Base-by-base conservation (phyloP, 2,888 invertebrate genomes). In the Andrena marginata region DNA sequence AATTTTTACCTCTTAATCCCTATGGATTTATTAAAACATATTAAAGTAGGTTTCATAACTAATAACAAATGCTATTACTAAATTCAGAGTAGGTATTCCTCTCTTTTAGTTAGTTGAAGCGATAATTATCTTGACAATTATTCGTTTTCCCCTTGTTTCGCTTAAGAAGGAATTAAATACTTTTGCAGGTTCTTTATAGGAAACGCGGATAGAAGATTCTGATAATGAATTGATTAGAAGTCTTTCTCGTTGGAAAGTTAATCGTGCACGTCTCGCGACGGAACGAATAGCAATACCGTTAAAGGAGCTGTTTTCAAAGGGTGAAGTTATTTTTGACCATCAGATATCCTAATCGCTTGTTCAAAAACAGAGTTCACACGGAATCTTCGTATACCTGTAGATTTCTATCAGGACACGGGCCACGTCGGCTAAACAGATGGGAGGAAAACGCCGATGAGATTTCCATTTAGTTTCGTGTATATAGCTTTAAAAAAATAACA, bases 241-340 rank as follows among this genome's bases (percentile, higher is more conserved):
- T 13, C 10, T 56, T 23, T 26, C 10, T 23, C 56, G 13, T 26
- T 26, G 56, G 23, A 26, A 56, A 56, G 56, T 8, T 26, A 56
- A 56, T 26, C 23, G 23, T 56, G 23, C 23, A 26, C 23, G 23
- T 20, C 56, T 26, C 23, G 23, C 8, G 23, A 8, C 56, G 23
- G 56, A 7, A 56, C 26, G 23, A 72, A 56, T 69, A 23, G 42
- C 48, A 26, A 54, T 33, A 26, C 20, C 26, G 56, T 67, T 73
- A 59, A 67, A 78, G 10, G 64, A 78, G 63, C 63, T 42, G 73
- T 29, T 70, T 63, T 62, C 56, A 35, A 71, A 59, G 68, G 48
- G n/a, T 54, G 31, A 35, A 73, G 74, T 74, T 84, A 85, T 84
- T 85, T 74, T 54, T 64, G 71, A 69, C 74, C 26, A 84, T 81